Conservation (phyloP, 2,797 vertebrate genomes). For the Enteromius unitaeniatus region DNA sequence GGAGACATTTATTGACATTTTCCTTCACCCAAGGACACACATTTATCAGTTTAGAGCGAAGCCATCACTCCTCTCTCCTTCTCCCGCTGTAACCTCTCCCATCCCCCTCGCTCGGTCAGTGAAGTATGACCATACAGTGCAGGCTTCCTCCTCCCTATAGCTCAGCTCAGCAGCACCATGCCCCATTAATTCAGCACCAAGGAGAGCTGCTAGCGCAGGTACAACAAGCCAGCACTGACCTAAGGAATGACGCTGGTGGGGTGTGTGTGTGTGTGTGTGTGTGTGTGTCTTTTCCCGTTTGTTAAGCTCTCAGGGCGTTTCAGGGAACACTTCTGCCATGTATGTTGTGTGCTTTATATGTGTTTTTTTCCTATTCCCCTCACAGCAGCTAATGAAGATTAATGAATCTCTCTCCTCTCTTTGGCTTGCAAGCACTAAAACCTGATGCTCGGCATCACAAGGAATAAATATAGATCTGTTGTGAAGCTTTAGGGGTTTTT, state of each 20-base stretch:
- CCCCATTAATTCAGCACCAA: slow-evolving; percentile 79
- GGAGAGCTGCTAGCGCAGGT: slow-evolving; percentile 82
- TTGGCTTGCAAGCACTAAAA: slow-evolving; percentile 41
- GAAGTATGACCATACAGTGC: slow-evolving; percentile 70
- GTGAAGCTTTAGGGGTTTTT: slow-evolving; percentile 29
- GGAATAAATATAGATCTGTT: slow-evolving; percentile 48
- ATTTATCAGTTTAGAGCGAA: slow-evolving; percentile 66
- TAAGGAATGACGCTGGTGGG: slow-evolving; percentile 38
- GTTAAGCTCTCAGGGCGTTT: slow-evolving; percentile 45
- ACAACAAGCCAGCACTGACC: slow-evolving; percentile 63
- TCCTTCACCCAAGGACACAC: slow-evolving; percentile 57
- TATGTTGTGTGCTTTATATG: slow-evolving; percentile 41
- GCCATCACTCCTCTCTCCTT: slow-evolving; percentile 53
- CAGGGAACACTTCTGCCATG: slow-evolving; percentile 33
- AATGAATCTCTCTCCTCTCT: slow-evolving; percentile 69
- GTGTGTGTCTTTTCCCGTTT: slow-evolving; percentile 40
- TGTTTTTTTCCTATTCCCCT: slow-evolving; percentile 41
- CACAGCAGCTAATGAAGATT: slow-evolving; percentile 77
- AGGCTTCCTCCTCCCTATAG: slow-evolving; percentile 67
- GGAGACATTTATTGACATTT: slow-evolving; percentile 45
- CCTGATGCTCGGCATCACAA: slow-evolving; percentile 50
- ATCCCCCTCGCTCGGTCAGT: slow-evolving; percentile 65
- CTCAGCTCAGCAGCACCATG: slow-evolving; percentile 62
- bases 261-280: slow-evolving; percentile 19
- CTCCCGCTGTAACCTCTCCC: slow-evolving; percentile 64